Conservation (phyloP, 2,113 vertebrate genomes). For the Daphoenositta chrysoptera region DNA sequence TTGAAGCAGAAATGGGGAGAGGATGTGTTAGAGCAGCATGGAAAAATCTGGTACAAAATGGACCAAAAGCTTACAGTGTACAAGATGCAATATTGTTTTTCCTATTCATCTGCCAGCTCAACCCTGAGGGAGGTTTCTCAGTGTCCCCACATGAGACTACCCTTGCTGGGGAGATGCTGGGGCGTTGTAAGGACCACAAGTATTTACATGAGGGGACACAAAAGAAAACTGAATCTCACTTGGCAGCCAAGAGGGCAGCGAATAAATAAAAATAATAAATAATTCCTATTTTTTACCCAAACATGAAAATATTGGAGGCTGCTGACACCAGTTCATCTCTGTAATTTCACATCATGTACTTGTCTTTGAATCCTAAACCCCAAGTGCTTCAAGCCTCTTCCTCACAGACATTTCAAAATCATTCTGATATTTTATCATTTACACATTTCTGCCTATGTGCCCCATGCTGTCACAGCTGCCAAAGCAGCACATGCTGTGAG, state of each 20-base stretch:
- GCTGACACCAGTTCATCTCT: not conserved
- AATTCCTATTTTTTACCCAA: not conserved
- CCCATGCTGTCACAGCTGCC: fast-evolving
- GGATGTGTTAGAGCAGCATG: not conserved
- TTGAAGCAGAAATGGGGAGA: not conserved
- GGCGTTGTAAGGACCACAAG: not conserved
- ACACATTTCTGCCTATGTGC: not conserved
- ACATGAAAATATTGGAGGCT: not conserved
- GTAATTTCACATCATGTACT: not conserved
- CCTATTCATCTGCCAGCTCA: not conserved
- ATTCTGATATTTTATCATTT: not conserved
- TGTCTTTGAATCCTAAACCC: not conserved
- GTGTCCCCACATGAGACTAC: fast-evolving
- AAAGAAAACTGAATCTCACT: not conserved
- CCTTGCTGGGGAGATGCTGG: not conserved
- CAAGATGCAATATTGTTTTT: not conserved
- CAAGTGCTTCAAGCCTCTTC: not conserved
- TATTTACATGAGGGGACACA: not conserved
- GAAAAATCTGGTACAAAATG: not conserved
- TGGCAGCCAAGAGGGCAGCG: not conserved
- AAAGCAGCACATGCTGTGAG: not conserved
- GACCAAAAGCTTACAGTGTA: not conserved
- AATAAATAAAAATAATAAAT: not conserved
- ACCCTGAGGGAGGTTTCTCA: not conserved
- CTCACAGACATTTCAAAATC: not conserved